phyloP scores from a whole-genome alignment of 2,888 invertebrate genomes.

The Liopterus haemorrhoidalis region DNA sequence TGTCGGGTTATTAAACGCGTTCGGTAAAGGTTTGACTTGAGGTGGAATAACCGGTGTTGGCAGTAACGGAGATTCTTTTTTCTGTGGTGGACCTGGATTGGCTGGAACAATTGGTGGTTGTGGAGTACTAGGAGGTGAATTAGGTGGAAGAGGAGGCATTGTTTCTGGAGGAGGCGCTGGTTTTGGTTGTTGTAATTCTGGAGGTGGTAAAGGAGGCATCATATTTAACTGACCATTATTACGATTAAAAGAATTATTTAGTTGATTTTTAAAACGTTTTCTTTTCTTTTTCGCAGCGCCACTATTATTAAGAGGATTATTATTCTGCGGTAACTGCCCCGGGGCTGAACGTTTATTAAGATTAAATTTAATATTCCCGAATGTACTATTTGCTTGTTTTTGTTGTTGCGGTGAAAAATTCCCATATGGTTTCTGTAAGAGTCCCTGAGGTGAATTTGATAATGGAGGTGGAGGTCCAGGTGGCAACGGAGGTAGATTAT shows the following conservation, averaged over 20 bases:
- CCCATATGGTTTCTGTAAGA: constrained; percentile 42
- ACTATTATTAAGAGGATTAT: constrained; percentile 44
- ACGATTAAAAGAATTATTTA: constrained; percentile 34
- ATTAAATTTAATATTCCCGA: constrained; percentile 52
- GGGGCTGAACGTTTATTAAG: constrained; percentile 39
- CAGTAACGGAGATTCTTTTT: constrained; percentile 28
- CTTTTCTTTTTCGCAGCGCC: constrained; percentile 68
- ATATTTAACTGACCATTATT: constrained; percentile 35
- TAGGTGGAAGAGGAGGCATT: constrained; percentile 52
- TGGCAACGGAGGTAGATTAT: constrained; percentile 53
- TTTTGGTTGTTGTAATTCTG: constrained; percentile 45
- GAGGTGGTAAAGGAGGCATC: constrained; percentile 49
- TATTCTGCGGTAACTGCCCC: constrained; percentile 18
- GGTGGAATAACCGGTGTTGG: constrained; percentile 14
- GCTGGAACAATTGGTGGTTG: constrained; percentile 46
- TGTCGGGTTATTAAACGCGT: constrained; percentile 51
- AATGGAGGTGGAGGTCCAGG: constrained; percentile 52
- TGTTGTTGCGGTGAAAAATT: constrained; percentile 38
- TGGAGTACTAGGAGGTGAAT: constrained; percentile 33
- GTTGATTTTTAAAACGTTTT: constrained; percentile 49
- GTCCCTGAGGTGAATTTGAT: constrained; percentile 38
- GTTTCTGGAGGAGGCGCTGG: constrained; percentile 51
- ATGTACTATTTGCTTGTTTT: constrained; percentile 42
- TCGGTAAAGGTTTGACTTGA: constrained; percentile 35
- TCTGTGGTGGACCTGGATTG: constrained; percentile 30